A percentile compares a stretch with the other conserved stretches of the same genome.
Conservation (phyloP, 2,797 vertebrate species). For the Gadopsis marmoratus region DNA sequence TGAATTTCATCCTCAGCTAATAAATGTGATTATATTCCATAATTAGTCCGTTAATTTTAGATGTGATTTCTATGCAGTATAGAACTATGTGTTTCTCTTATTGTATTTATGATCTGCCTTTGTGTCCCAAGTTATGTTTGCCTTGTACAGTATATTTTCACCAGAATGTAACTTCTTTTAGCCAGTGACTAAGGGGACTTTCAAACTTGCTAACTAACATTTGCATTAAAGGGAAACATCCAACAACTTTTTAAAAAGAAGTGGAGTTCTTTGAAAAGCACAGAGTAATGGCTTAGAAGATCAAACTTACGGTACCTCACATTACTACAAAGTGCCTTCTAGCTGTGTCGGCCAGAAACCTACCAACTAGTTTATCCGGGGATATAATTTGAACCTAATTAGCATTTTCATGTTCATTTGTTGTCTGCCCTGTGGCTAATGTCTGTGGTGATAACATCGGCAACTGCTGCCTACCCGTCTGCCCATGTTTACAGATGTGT, state of each 20-base stretch:
- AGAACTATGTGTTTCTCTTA: neutral
- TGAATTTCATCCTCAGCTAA: neutral
- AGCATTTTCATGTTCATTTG: slow-evolving; percentile 62
- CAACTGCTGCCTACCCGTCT: slow-evolving; percentile 68
- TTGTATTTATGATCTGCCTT: neutral
- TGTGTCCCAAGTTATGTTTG: neutral
- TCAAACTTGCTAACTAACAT: neutral
- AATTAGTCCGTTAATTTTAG: neutral
- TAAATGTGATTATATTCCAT: neutral
- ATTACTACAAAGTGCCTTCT: slow-evolving; percentile 4
- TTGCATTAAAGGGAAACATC: neutral
- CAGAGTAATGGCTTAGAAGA: neutral
- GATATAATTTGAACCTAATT: slow-evolving; percentile 67
- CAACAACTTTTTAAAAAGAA: neutral
- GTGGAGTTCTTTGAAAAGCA: neutral
- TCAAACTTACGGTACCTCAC: neutral
- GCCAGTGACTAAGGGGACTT: neutral
- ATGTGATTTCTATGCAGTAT: neutral
- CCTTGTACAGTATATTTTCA: neutral
- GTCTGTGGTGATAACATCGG: slow-evolving; percentile 74
- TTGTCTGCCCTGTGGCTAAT: slow-evolving; percentile 63
- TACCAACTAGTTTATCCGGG: slow-evolving; percentile 38
- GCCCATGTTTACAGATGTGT: slow-evolving; percentile 77
- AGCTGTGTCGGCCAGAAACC: slow-evolving; percentile 35
- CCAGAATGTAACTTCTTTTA: neutral